Base-by-base conservation (phyloP, 2,888 invertebrate genomes). In the Caenorhabditis macrosperma region DNA sequence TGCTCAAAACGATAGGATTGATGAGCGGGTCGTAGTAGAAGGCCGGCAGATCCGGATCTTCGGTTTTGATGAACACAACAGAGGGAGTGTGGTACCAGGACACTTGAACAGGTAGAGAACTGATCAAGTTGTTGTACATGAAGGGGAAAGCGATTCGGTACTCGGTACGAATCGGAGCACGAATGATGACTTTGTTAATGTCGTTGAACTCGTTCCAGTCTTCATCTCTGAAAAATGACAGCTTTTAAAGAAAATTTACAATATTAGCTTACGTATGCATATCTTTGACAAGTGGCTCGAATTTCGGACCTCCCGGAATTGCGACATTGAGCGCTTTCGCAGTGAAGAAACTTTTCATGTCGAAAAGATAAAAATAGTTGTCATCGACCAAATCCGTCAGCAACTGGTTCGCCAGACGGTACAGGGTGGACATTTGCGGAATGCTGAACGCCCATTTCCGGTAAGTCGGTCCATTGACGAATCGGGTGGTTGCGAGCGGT, bases 201-300 rank as follows among this genome's bases (percentile, higher is more conserved):
- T 99, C 99, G 92, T 99, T 99, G 91, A 99, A 99, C 92, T 99
- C 99, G 92, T 99, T 99, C 99, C 99, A 99, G 91, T 99, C 99
- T 92, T 99, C 99, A 92, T 99, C 99, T 1, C 96, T 95, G 78
- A 48, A 85, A 80, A 55, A 55, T 17, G 26, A 9, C 30, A 48
- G 7, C 9, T 24, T 38, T 48, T 48, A 4, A 26, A 17, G 17
- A 33, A 50, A 22, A 20, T 33, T 17, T 7, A 9, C 17, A 17
- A 4, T 46, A 6, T 33, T 5, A 30, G 91, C 93, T 93, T 92
- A 95, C 94, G 94, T 96, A 64, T 96, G 96, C 88, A 96, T 95
- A 91, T 99, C 99, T 91, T 99, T 99, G 20, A 99, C 96, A 5
- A 99, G 92, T 0, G 99, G 99, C 91, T 99, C 99, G 92, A 99